Conservation (phyloP, 1,140 invertebrate genomes). For the Liolophura sinensis region DNA sequence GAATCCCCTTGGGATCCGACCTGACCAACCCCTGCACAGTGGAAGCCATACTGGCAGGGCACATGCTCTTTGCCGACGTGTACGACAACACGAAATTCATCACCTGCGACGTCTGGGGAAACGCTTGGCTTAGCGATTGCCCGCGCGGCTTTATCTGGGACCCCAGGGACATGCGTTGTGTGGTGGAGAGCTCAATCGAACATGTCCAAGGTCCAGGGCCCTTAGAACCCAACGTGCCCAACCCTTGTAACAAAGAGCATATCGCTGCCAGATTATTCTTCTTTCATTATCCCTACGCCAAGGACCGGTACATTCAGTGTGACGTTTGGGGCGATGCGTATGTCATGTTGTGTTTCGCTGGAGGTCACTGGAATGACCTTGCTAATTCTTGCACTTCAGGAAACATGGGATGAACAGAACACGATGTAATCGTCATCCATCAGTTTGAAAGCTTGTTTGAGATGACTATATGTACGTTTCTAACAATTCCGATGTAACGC, state of each 20-base stretch:
- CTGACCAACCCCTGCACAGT: conserved; percentile 19
- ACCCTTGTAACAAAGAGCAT: conserved; percentile 22
- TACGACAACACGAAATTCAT: conserved; percentile 16
- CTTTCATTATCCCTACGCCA: conserved; percentile 31
- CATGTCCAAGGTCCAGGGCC: too few relatives aligned
- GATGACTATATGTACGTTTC: too few relatives aligned
- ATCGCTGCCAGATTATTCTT: conserved; percentile 26
- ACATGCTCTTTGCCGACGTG: conserved; percentile 8
- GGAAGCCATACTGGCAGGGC: conserved; percentile 4
- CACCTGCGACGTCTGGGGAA: conserved; percentile 19
- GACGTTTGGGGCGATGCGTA: conserved; percentile 27
- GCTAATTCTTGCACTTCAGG: neutral
- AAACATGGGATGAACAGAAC: too few relatives aligned
- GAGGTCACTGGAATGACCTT: conserved; percentile 30
- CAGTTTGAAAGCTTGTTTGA: too few relatives aligned
- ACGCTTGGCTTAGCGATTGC: conserved; percentile 21
- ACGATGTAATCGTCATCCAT: too few relatives aligned
- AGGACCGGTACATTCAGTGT: conserved; percentile 31
- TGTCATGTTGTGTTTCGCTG: conserved; percentile 24
- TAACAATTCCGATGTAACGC: too few relatives aligned
- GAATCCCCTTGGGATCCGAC: conserved; percentile 3
- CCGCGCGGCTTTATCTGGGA: conserved; percentile 22
- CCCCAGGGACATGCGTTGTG: conserved; percentile 17
- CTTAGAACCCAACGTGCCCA: neutral
- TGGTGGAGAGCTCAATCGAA: neutral